Percentiles rank a stretch among this genome's conserved stretches.
Evolutionary conservation across 2,113 vertebrate species (phyloP).

Genomic region (Porphyrio hochstetteri): DNA sequence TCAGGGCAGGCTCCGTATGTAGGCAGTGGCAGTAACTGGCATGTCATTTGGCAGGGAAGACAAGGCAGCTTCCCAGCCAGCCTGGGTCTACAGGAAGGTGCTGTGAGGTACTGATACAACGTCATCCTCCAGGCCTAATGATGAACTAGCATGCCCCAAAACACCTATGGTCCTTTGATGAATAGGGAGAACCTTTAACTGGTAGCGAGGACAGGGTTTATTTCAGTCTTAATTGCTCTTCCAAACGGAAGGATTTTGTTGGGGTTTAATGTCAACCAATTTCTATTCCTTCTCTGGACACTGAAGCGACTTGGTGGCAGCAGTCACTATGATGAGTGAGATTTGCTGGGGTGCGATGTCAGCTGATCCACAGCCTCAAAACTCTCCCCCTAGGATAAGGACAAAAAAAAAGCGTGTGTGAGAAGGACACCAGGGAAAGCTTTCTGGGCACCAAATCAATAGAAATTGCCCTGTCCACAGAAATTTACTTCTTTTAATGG

Average conservation of each 20-base stretch:
- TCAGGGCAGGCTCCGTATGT: fast-evolving
- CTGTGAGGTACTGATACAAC: not conserved
- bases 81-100: not conserved
- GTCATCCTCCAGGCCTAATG: not conserved
- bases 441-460: not conserved
- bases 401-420: fast-evolving
- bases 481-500: not conserved
- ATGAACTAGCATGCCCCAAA: fast-evolving
- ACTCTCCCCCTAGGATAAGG: not conserved
- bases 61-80: not conserved
- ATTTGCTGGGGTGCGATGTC: not conserved
- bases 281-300: not conserved
- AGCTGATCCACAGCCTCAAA: not conserved
- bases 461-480: not conserved
- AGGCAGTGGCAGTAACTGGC: not conserved
- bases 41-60: no score
- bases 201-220: not conserved
- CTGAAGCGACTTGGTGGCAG: not conserved
- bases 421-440: not conserved
- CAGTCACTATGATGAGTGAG: not conserved
- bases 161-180: fast-evolving
- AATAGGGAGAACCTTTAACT: not conserved
- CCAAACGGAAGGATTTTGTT: not conserved
- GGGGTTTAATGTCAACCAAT: not conserved
- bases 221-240: not conserved